Evolutionary conservation across 2,888 invertebrate genomes (phyloP), one percentile per base, ranked within the genome.

Genomic region (Drosophila meridionalis): DNA sequence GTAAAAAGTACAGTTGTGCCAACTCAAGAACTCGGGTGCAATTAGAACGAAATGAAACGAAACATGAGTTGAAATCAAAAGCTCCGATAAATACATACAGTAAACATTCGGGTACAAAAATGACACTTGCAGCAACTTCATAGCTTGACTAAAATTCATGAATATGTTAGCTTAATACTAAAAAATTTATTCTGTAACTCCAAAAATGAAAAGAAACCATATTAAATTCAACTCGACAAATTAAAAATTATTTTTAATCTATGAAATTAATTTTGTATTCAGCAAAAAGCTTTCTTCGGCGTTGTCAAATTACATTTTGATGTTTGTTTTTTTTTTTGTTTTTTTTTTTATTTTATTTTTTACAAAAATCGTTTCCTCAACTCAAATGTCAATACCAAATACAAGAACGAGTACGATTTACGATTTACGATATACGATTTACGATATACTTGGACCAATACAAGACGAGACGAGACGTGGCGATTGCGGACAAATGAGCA

Each of bases 41-140:
- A 52, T 71, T 67, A 78, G 50, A 63, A 61, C 14, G 55, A 70
- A 48, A 60, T 30, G 42, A 59, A 7, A 42, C 42, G 55, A 61
- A 38, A 56, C 12, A 53, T 65, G 12, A 83, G 66, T 60, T 75
- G 32, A 59, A 73, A 48, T 65, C 42, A 38, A 56, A 66, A 67
- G 50, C 63, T 50, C 26, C 38, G 61, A 36, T 43, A 62, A 74
- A 69, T 74, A 83, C 63, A 63, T 57, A 76, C 64, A 73, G 58
- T 70, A 63, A 74, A 69, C 74, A 78, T 84, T 76, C 78, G 65
- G 53, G 42, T 69, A 71, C 47, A 69, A 59, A 82, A 74, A 82
- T 82, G 73, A 90, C 86, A 89, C 90, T 92, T 92, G 92, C 91
- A 92, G 93, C 93, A 93, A 93, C 92, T 92, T 93, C 93, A 93